Conservation (phyloP, 2,797 vertebrate genomes). For the Morus bassanus region DNA sequence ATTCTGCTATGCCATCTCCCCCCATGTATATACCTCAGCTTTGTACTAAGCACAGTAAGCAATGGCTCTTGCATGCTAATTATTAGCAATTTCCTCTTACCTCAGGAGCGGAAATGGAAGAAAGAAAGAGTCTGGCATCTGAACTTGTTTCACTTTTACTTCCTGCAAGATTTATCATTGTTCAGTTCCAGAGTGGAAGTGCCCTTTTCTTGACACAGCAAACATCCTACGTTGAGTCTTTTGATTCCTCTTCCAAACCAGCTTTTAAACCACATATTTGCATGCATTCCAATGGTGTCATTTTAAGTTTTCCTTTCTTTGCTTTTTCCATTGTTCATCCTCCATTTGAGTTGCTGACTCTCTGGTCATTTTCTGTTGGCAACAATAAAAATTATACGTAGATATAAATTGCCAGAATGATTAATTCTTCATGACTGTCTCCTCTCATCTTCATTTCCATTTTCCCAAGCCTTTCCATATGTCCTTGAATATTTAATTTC, state of each 20-base stretch:
- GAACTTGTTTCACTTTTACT: conserved; percentile 11
- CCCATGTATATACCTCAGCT: neutral
- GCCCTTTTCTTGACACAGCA: neutral
- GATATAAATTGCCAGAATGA: neutral
- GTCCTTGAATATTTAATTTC: neutral
- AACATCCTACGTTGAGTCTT: neutral
- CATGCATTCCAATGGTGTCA: neutral
- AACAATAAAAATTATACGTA: neutral
- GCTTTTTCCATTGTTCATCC: neutral
- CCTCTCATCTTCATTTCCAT: neutral
- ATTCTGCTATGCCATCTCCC: neutral
- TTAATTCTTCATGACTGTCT: neutral
- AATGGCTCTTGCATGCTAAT: neutral
- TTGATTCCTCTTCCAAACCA: neutral
- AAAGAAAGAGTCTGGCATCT: conserved; percentile 1
- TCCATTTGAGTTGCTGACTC: neutral
- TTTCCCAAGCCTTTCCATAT: neutral
- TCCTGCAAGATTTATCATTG: neutral
- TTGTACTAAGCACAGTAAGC: neutral
- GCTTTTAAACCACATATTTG: neutral
- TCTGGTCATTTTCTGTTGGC: neutral
- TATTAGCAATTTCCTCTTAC: conserved; percentile 9
- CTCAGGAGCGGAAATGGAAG: neutral
- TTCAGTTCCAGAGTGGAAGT: neutral
- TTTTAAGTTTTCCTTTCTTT: conserved; percentile 6